These are phyloP conservation scores for Calyptommatus sinebrachiatus DNA, from an alignment of 2,113 vertebrate species.

Conservation along the genomic window DNA sequence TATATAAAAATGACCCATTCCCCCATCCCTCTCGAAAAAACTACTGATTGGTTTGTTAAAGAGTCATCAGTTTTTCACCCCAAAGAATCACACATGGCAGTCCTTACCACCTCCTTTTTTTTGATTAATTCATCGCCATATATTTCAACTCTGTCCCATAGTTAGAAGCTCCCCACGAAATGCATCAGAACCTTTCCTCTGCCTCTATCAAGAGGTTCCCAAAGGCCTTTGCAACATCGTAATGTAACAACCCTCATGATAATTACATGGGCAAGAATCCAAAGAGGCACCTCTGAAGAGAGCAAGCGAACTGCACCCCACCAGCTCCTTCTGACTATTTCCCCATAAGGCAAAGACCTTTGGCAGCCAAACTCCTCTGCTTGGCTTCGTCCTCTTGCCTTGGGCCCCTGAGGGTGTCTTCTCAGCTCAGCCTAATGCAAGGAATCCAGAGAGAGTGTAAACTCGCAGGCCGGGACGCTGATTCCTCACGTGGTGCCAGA, in stretches of 20 bases:
- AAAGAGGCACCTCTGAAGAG: neutral
- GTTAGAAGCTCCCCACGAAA: neutral
- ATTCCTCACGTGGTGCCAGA: slow-evolving; percentile 77
- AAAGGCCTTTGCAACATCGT: neutral
- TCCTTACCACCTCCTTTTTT: neutral
- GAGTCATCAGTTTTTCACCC: neutral
- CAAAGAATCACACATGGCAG: neutral
- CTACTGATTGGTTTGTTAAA: neutral
- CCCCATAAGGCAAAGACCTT: neutral
- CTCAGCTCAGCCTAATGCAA: neutral
- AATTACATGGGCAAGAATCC: slow-evolving; percentile 19
- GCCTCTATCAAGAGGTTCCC: neutral
- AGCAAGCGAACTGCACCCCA: neutral
- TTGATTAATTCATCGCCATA: neutral
- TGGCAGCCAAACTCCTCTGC: neutral
- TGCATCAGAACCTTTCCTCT: neutral
- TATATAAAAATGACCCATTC: neutral
- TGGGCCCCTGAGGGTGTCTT: too few species aligned
- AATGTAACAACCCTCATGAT: slow-evolving; percentile 15
- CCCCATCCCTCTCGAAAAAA: neutral
- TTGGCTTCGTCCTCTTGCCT: too few species aligned
- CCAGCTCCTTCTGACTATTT: neutral
- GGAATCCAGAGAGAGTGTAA: slow-evolving; percentile 11
- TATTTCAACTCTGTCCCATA: neutral
- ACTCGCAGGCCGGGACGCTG: slow-evolving; percentile 19